A percentile compares a stretch with the other conserved stretches of the same genome.
These are phyloP conservation scores for Psittacula echo DNA, from an alignment of 2,797 vertebrate species.

Conservation along the genomic window DNA sequence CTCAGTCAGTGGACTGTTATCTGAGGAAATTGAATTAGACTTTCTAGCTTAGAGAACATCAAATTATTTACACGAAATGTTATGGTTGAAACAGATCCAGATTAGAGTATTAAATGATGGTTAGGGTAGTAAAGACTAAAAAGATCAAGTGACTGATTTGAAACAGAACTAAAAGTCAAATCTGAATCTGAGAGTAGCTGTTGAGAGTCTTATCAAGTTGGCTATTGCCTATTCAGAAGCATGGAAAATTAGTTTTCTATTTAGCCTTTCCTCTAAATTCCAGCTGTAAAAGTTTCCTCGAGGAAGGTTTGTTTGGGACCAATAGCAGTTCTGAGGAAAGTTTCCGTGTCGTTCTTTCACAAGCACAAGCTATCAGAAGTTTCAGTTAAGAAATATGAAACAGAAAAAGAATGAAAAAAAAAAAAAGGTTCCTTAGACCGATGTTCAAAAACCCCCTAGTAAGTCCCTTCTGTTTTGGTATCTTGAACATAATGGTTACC, in stretches of 20 bases:
- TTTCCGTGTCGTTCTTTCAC: neutral
- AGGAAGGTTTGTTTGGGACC: neutral
- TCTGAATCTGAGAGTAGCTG: neutral
- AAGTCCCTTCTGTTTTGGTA: neutral
- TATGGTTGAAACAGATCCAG: conserved; percentile 8
- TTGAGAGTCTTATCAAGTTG: neutral
- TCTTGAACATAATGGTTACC: neutral
- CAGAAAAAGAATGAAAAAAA: neutral
- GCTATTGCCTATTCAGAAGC: neutral
- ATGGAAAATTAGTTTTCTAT: conserved; percentile 13
- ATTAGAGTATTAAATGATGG: neutral
- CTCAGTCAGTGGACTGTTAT: conserved; percentile 7
- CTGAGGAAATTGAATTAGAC: conserved; percentile 13
- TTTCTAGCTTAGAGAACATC: conserved; percentile 17
- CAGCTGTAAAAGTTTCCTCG: neutral
- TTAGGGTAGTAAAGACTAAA: neutral
- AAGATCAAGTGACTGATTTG: neutral
- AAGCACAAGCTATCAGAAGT: neutral
- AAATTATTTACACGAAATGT: conserved; percentile 30
- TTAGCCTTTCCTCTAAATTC: neutral
- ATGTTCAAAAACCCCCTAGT: neutral
- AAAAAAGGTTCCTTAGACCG: neutral
- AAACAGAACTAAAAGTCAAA: conserved; percentile 22
- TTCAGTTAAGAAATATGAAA: neutral
- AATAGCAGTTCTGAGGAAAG: neutral